Evolutionary conservation across 2,797 vertebrate genomes (phyloP).

Genomic region (Chloroceryle amazona): DNA sequence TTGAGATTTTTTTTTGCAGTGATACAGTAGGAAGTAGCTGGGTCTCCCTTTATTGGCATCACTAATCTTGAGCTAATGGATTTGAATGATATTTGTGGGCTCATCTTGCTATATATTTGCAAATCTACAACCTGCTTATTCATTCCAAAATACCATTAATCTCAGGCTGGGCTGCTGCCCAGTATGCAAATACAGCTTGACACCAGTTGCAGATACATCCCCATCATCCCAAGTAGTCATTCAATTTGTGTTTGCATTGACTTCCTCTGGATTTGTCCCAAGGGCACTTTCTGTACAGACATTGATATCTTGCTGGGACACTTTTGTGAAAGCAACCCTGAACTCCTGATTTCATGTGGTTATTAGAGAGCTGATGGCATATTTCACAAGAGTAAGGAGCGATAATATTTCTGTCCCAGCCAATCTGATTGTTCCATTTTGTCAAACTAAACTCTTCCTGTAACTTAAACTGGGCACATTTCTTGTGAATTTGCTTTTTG

Average conservation of each 20-base stretch:
- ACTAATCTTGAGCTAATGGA: neutral
- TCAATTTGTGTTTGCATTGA: neutral
- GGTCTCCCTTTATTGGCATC: neutral
- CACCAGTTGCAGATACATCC: neutral
- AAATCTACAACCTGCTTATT: neutral
- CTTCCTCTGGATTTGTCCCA: neutral
- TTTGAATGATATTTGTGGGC: neutral
- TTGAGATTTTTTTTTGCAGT: neutral
- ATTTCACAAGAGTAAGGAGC: neutral
- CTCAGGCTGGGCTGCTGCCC: neutral
- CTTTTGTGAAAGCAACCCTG: neutral
- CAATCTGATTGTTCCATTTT: neutral
- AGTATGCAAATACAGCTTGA: neutral
- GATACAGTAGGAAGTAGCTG: neutral
- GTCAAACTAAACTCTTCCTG: neutral
- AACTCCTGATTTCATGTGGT: neutral
- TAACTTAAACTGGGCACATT: neutral
- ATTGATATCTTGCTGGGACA: neutral
- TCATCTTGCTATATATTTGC: neutral
- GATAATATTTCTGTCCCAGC: neutral
- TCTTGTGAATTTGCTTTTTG: neutral
- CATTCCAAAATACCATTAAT: constrained; percentile 4
- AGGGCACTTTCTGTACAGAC: neutral
- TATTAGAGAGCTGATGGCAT: neutral
- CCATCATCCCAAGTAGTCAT: neutral